Evolutionary conservation across 2,797 vertebrate genomes (phyloP).

Genomic region (Pelochelys cantorii): DNA sequence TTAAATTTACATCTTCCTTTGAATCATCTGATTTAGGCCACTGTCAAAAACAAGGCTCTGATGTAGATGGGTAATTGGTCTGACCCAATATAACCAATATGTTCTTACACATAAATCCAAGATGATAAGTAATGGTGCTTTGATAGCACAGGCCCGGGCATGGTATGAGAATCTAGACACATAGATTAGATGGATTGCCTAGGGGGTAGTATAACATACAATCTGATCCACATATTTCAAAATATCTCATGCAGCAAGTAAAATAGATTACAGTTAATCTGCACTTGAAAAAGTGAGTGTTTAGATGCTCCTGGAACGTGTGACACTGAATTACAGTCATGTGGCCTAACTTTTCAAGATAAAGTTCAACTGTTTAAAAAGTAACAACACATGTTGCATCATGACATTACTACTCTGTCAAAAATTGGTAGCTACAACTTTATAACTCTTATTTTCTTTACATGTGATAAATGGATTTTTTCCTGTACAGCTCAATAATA

Average conservation of each 20-base stretch:
- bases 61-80: neutral
- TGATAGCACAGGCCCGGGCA: neutral
- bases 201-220: neutral
- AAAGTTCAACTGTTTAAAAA: neutral
- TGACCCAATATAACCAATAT: neutral
- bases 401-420: neutral
- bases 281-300: neutral
- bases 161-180: neutral
- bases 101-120: neutral
- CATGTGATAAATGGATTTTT: neutral
- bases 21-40: neutral
- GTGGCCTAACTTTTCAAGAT: neutral
- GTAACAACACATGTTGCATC: neutral
- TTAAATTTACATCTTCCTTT: neutral
- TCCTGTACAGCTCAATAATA: neutral
- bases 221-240: rapidly evolving
- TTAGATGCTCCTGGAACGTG: neutral
- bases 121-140: neutral
- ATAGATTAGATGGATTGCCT: neutral
- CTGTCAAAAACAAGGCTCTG: neutral
- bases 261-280: neutral
- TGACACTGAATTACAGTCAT: neutral
- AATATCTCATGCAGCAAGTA: neutral
- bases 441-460: neutral
- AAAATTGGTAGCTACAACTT: neutral